A percentile compares a stretch with the other conserved stretches of the same genome.
Evolutionary conservation across 2,797 vertebrate genomes (phyloP).

Genomic region (Darevskia nairensis): DNA sequence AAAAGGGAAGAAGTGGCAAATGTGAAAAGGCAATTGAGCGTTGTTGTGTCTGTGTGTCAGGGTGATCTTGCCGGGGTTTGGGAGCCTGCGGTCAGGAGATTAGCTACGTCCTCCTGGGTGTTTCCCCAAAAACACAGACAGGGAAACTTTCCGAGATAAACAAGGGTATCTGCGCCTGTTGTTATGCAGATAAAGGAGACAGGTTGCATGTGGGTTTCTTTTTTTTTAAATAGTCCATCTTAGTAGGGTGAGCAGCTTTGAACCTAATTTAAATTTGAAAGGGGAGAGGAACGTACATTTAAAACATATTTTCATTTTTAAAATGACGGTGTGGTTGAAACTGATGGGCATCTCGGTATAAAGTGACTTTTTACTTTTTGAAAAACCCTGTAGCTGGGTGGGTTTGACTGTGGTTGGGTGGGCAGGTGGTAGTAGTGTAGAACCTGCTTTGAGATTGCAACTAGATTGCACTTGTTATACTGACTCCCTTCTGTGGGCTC

Average conservation of each 20-base stretch:
- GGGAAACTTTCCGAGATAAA: constrained; percentile 83
- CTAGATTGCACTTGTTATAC: constrained; percentile 72
- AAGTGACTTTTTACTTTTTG: constrained; percentile 59
- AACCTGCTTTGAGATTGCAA: constrained; percentile 66
- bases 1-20: constrained; percentile 57
- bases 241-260: constrained; percentile 33
- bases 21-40: constrained; percentile 67
- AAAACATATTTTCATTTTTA: constrained; percentile 38
- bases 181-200: constrained; percentile 74
- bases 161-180: constrained; percentile 75
- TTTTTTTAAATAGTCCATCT: constrained; percentile 60
- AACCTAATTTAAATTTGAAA: constrained; percentile 43
- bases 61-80: constrained; percentile 52
- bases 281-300: neutral
- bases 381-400: constrained; percentile 56
- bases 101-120: constrained; percentile 78
- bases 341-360: constrained; percentile 22
- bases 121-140: constrained; percentile 78
- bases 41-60: constrained; percentile 68
- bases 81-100: constrained; percentile 78
- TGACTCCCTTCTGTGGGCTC: constrained; percentile 67
- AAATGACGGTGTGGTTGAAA: constrained; percentile 9
- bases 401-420: neutral
- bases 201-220: constrained; percentile 59
- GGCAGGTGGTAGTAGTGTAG: neutral